Evolutionary conservation across 2,797 vertebrate species (phyloP), one percentile per base, ranked within the genome.

Genomic region (Danio aesculapii): DNA sequence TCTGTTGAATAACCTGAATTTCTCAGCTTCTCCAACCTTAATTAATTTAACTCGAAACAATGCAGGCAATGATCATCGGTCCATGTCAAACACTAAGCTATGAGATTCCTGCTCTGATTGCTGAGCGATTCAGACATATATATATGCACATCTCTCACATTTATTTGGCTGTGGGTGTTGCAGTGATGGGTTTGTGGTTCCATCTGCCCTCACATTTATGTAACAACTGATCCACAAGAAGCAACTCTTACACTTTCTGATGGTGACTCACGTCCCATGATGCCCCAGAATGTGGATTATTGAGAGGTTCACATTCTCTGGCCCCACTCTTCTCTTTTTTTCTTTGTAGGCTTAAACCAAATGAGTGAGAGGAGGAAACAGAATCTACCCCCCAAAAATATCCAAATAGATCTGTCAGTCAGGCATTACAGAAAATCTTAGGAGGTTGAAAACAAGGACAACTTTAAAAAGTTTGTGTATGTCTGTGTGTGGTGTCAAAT

Each of bases 171-270:
- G 73, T 58, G 79, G 81, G 81, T 83, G 70, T 81, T 55, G 79
- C 81, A 82, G 59, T 84, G 82, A 85, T 85, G 68, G 66, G 83
- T 86, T 83, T 83, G 80, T 85, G 77, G 74, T 82, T 81, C 87
- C 77, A 78, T 84, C 84, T 79, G 87, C 81, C 87, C 75, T 84
- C 71, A 80, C 85, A 77, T 87, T 82, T 83, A 85, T 86, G 76
- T 75, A 84, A 86, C 55, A 73, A 87, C 76, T 67, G 84, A 88
- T 87, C 55, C 76, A 76, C 75, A 84, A 86, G 79, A 79, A 83
- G 80, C 30, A 30, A 30, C 67, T 58, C 78, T 81, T 77, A 84
- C 79, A 81, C 75, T 82, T 72, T 43, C 59, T 69, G 81, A 79
- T 81, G 75, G 49, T 76, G 84, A 88, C 83, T 87, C 83, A 78